Conservation (phyloP, 2,888 invertebrate genomes). For the Didymodactylos carnosus region DNA sequence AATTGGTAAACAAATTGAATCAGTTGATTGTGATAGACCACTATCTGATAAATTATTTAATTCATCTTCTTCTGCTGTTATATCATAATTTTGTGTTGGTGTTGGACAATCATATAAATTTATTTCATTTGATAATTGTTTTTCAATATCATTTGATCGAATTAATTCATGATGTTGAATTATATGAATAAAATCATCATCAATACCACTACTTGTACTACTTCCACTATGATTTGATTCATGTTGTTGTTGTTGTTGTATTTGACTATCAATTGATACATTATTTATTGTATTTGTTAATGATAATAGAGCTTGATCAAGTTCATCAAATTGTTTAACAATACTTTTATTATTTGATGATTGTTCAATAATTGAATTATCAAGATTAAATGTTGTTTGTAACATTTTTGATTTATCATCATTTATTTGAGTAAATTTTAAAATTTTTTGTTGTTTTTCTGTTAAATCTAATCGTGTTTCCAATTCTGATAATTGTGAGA, state of each 20-base stretch:
- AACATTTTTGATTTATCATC: neutral
- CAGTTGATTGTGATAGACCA: neutral
- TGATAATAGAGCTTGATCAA: neutral
- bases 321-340: neutral
- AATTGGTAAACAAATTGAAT: neutral
- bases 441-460: neutral
- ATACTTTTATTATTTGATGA: neutral
- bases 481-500: neutral
- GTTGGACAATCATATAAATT: too few relatives aligned
- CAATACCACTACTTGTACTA: neutral
- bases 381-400: neutral
- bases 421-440: neutral
- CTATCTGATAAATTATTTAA: neutral
- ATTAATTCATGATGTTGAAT: too few relatives aligned
- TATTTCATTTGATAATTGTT: too few relatives aligned
- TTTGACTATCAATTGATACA: neutral
- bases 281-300: neutral
- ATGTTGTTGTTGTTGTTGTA: too few relatives aligned
- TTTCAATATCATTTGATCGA: too few relatives aligned
- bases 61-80: too few relatives aligned
- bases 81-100: too few relatives aligned
- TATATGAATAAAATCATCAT: too few relatives aligned
- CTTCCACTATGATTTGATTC: neutral
- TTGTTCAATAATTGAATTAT: too few relatives aligned
- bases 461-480: neutral